Conservation (phyloP, 2,113 vertebrate species). For the Zosterops lateralis region DNA sequence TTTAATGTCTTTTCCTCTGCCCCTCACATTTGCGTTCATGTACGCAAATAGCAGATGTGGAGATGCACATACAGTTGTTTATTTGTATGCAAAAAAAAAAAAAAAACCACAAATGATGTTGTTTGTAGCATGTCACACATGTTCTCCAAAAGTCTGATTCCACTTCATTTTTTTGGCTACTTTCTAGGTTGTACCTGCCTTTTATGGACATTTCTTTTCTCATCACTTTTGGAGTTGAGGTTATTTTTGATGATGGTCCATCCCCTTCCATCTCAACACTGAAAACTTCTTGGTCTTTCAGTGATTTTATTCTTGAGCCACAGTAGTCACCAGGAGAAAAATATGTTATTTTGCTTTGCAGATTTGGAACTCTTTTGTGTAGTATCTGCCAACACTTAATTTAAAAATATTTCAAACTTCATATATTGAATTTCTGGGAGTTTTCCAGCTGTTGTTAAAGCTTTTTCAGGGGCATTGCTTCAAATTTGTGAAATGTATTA, state of each 20-base stretch:
- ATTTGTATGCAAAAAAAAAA: background rate
- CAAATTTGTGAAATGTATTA: background rate
- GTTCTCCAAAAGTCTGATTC: background rate
- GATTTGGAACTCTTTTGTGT: background rate
- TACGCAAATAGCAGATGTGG: background rate
- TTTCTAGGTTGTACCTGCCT: background rate
- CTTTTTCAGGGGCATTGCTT: background rate
- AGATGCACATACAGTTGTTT: background rate
- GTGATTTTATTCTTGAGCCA: background rate
- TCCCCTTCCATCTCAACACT: background rate
- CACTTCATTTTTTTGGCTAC: background rate
- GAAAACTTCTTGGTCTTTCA: background rate
- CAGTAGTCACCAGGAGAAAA: background rate
- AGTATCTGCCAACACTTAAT: constrained; percentile 22
- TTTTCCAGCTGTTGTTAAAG: background rate
- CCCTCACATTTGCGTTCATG: background rate
- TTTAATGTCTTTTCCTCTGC: background rate
- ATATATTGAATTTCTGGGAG: background rate
- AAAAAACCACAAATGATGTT: background rate
- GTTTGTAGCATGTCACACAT: background rate
- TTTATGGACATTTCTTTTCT: background rate
- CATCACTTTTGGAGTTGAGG: background rate
- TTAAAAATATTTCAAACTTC: constrained; percentile 14
- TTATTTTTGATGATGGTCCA: background rate
- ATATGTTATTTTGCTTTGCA: background rate